These are phyloP conservation scores for Amiota communis DNA, from an alignment of 2,888 invertebrate species.

Conservation along the genomic window DNA sequence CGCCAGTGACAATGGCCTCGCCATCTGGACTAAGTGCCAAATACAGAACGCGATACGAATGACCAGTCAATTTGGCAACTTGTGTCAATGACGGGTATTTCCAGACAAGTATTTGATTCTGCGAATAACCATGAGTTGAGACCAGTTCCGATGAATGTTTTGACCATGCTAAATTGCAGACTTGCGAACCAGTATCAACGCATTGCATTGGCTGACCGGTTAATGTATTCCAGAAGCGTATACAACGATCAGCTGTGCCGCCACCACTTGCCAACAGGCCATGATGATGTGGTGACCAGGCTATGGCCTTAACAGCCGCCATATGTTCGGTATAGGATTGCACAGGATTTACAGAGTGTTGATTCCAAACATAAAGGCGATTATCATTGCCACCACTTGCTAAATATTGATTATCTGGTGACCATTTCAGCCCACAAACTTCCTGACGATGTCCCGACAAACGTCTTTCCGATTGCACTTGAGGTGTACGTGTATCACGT, in stretches of 20 bases:
- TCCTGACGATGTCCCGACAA: conserved; percentile 96
- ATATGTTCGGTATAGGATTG: conserved; percentile 96
- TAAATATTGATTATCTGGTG: conserved; percentile 96
- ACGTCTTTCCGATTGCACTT: conserved; percentile 82
- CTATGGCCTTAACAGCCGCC: conserved; percentile 98
- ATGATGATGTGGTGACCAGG: conserved; percentile 99
- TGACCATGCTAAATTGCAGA: conserved; percentile 99
- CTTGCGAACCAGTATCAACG: conserved; percentile 97
- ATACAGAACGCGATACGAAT: conserved; percentile 95
- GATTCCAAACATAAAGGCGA: conserved; percentile 77
- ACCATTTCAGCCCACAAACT: conserved; percentile 98
- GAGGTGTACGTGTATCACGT: conserved; percentile 92
- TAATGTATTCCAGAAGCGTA: conserved; percentile 98
- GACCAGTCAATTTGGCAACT: conserved; percentile 97
- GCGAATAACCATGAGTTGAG: conserved; percentile 98
- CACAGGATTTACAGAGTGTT: conserved; percentile 89
- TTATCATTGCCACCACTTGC: conserved; percentile 98
- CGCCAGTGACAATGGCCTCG: conserved; percentile 98
- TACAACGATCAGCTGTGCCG: conserved; percentile 98
- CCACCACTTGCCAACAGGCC: conserved; percentile 96
- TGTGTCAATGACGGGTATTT: conserved; percentile 97
- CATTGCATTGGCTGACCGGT: conserved; percentile 99
- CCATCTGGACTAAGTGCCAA: conserved; percentile 98
- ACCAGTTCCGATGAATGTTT: conserved; percentile 98
- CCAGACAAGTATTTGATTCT: conserved; percentile 99